A percentile compares a stretch with the other conserved stretches of the same genome.
These are phyloP conservation scores for Arrhamphus sclerolepis DNA, from an alignment of 2,797 vertebrate genomes.

Conservation along the genomic window DNA sequence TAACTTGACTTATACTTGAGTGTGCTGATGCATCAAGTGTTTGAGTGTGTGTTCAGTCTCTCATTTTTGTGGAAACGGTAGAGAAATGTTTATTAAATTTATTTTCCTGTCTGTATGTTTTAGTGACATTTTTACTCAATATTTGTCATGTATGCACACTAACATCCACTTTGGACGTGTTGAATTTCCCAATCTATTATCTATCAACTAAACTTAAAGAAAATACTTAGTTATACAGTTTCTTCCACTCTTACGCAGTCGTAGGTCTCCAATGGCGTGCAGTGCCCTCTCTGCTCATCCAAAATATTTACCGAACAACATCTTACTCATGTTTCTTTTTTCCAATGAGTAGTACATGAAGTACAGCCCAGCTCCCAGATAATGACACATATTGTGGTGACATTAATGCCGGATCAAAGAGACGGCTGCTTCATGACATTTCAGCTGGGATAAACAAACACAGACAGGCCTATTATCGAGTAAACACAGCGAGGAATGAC, in stretches of 20 bases:
- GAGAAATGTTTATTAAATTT: neutral
- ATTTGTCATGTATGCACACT: neutral
- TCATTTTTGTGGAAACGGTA: neutral
- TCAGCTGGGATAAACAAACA: conserved; percentile 59
- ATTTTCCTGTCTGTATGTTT: neutral
- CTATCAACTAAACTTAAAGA: too few relatives aligned
- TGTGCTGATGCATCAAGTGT: neutral
- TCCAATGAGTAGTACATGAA: conserved; percentile 53
- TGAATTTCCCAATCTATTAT: neutral
- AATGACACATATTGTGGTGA: conserved; percentile 66
- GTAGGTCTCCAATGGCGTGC: conserved; percentile 23
- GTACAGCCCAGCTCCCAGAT: conserved; percentile 48
- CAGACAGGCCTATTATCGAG: conserved; percentile 47
- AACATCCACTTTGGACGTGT: neutral
- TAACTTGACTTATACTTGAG: neutral
- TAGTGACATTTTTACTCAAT: neutral
- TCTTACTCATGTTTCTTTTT: conserved; percentile 57
- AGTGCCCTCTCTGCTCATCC: neutral
- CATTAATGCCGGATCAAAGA: conserved; percentile 67
- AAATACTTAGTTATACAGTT: conserved; percentile 6
- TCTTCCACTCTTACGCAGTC: conserved; percentile 12
- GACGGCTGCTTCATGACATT: conserved; percentile 59
- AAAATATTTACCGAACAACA: conserved; percentile 41
- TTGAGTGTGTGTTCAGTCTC: too few relatives aligned
- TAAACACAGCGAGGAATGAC: conserved; percentile 42